Base-by-base conservation (phyloP, 2,888 invertebrate genomes). In the Desoria tigrina region DNA sequence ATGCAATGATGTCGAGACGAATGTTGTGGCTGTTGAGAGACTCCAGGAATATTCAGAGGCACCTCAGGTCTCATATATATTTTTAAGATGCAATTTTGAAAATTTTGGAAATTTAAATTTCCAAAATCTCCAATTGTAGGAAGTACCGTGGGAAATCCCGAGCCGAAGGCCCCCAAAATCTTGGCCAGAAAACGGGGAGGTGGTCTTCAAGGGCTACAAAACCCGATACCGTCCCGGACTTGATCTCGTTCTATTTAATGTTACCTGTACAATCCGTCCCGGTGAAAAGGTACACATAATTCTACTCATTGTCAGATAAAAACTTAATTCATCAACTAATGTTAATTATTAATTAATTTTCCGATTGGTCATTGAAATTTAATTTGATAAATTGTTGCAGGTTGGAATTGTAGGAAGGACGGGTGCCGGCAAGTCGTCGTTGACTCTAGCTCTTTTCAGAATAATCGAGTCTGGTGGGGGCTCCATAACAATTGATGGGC, bases 331-430 rank as follows among this genome's bases (percentile, higher is more conserved):
- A 11, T 18, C 21, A 7, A 24, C n/a, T 23, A 49, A n/a, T n/a
- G n/a, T n/a, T n/a, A n/a, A n/a, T 39, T 39, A 39, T 11, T n/a
- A 39, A 39, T 14, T 14, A 39, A 39, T 39, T 39, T 39, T 14
- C 39, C 39, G 39, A n/a, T n/a, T n/a, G n/a, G n/a, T n/a, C n/a
- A n/a, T n/a, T n/a, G n/a, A n/a, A n/a, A n/a, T n/a, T n/a, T n/a
- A n/a, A n/a, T 39, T 32, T 32, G 32, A 11, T 4, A 7, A 4
- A 32, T 7, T 57, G 2, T 28, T 57, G 63, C 26, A n/a, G 80
- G 86, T 93, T 63, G 93, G 92, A 77, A 92, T 94, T 79, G 92
- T 93, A 28, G 93, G 93, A 55, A 85, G 93, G 78, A 93, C 93
- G 50, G 93, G 93, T 23, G 68, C 65, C 1, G 61, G 54, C 7